Evolutionary conservation across 2,113 vertebrate genomes (phyloP), one percentile per base, ranked within the genome.

Genomic region (Perognathus longimembris): DNA sequence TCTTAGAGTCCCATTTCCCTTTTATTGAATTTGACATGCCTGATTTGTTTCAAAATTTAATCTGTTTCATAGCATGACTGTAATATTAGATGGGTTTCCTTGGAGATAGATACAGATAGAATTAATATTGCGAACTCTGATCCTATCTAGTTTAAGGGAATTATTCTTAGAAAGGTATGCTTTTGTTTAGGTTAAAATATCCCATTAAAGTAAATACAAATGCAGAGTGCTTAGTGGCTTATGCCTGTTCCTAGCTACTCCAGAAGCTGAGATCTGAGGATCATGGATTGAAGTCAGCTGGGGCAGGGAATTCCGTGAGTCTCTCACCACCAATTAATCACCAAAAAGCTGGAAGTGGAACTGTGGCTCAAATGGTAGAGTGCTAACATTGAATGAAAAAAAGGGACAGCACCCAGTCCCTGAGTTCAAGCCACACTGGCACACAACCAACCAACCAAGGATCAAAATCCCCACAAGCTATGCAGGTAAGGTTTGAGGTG

Each of bases 21-120:
- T 88, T 92, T 91, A 93, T 94, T 95, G 80, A 87, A 94, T 91
- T 91, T 84, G 82, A 28, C 89, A 92, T 92, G 87, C 50, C 63
- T 89, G 57, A 59, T 87, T 77, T 91, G 54, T 86, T 94, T 94
- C 66, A 63, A 82, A 95, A 92, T 91, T 80, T 74, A 89, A 89
- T 95, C 66, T 90, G 80, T 94, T 86, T 92, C 75, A 93, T 90
- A 83, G 66, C 40, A 77, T 45, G 84, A 64, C 81, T 69, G 69
- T 82, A 84, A 89, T 97, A 88, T 91, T 90, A 84, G 45, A 50
- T 90, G 18, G 26, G 73, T 94, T 94, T 95, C 94, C 89, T 94
- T 86, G 63, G 93, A 94, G 84, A 95, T 91, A 74, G 24, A 86
- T 17, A 40, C 28, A 89, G 66, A 77, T 85, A 32, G 12, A 85